These are phyloP conservation scores for Nematolebias whitei DNA, from an alignment of 2,113 vertebrate species.

Conservation along the genomic window DNA sequence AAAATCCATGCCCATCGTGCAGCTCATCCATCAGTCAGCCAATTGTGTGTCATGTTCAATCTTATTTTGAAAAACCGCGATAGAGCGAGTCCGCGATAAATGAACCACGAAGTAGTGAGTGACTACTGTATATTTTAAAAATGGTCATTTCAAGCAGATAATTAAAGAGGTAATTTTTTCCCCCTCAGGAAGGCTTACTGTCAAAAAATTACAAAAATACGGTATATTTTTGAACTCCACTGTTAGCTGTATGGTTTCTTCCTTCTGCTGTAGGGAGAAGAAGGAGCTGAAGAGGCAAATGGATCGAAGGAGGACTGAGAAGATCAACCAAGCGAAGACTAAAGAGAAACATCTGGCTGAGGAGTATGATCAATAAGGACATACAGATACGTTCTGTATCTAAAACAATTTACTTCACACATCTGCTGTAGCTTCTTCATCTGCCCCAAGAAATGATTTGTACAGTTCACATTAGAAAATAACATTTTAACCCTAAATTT, in stretches of 20 bases:
- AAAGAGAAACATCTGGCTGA: slow-evolving; percentile 98
- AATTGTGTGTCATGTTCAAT: too few species aligned
- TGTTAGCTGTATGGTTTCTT: slow-evolving; percentile 1
- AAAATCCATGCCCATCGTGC: too few species aligned
- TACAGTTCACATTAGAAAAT: background rate
- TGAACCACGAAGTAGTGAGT: too few species aligned
- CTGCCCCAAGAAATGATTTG: slow-evolving; percentile 2
- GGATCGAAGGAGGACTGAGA: slow-evolving; percentile 98
- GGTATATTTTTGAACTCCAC: too few species aligned
- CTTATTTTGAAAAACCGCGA: too few species aligned
- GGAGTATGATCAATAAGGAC: slow-evolving; percentile 83
- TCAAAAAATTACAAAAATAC: too few species aligned
- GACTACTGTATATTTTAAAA: too few species aligned
- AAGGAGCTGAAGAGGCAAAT: slow-evolving; percentile 97
- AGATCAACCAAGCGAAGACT: slow-evolving; percentile 94
- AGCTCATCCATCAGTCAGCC: too few species aligned
- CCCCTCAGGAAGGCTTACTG: too few species aligned
- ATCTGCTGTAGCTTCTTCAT: slow-evolving; percentile 8
- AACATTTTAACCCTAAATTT: background rate
- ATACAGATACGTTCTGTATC: background rate
- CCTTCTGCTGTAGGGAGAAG: slow-evolving; percentile 86
- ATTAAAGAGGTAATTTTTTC: too few species aligned
- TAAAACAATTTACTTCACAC: background rate
- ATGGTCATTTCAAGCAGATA: too few species aligned
- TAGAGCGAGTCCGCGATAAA: too few species aligned